Conservation (phyloP, 2,797 vertebrate genomes). For the Cirrhinus mrigala region DNA sequence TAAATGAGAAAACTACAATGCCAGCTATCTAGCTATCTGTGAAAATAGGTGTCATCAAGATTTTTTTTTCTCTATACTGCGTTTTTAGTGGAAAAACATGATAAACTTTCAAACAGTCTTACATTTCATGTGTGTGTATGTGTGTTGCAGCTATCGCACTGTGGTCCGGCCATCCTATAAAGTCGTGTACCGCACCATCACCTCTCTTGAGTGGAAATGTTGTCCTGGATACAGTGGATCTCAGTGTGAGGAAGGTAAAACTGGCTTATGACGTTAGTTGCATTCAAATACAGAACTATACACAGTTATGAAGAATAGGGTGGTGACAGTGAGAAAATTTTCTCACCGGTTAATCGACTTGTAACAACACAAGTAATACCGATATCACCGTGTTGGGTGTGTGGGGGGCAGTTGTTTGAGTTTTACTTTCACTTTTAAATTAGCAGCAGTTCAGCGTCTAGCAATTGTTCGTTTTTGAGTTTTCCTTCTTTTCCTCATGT, state of each 20-base stretch:
- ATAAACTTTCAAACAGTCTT: not conserved
- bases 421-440: too few relatives aligned
- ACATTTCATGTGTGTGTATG: constrained; percentile 44
- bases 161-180: constrained; percentile 90
- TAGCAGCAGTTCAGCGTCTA: too few relatives aligned
- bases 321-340: too few relatives aligned
- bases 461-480: too few relatives aligned
- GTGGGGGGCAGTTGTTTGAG: too few relatives aligned
- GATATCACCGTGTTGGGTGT: too few relatives aligned
- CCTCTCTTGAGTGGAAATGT: constrained; percentile 92
- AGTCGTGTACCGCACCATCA: constrained; percentile 89
- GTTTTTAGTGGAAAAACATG: not conserved
- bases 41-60: not conserved
- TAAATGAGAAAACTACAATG: not conserved
- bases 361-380: too few relatives aligned
- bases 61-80: not conserved
- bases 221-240: constrained; percentile 86
- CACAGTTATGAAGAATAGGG: not conserved
- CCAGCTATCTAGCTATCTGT: not conserved
- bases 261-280: not conserved
- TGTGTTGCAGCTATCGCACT: constrained; percentile 86
- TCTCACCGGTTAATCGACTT: too few relatives aligned
- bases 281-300: not conserved
- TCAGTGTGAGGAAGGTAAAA: constrained; percentile 89
- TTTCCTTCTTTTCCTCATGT: too few relatives aligned